A percentile compares a stretch with the other conserved stretches of the same genome.
These are phyloP conservation scores for Drosophila elegans DNA, from an alignment of 1,140 invertebrate genomes.

Conservation along the genomic window DNA sequence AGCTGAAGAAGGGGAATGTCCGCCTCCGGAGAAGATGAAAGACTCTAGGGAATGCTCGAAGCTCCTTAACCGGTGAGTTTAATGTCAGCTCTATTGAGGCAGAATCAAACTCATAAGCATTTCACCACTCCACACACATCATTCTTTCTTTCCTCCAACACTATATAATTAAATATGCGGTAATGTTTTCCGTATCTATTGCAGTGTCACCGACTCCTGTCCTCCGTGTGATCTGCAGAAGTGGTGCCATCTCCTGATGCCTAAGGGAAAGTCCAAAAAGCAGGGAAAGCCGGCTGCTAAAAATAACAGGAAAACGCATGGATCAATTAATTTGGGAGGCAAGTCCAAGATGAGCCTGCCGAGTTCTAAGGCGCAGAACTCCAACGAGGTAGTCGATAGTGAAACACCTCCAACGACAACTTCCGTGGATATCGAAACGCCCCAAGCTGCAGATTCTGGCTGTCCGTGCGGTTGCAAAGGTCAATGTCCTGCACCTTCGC, in stretches of 20 bases:
- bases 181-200: conserved; percentile 13
- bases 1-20: not conserved
- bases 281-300: not conserved
- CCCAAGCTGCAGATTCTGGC: not conserved
- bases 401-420: not conserved
- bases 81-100: conserved; percentile 23
- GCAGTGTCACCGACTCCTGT: conserved; percentile 39
- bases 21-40: no score
- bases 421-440: not conserved
- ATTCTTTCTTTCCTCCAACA: conserved; percentile 14
- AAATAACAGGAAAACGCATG: not conserved
- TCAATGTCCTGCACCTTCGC: not conserved
- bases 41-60: not conserved
- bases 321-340: not conserved
- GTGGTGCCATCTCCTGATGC: conserved; percentile 15
- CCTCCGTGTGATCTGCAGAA: conserved; percentile 17
- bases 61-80: conserved; percentile 60
- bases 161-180: not conserved
- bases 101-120: not conserved
- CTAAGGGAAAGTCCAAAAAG: conserved; percentile 16
- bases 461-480: not conserved
- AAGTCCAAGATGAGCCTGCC: not conserved
- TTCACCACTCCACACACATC: conserved; percentile 3
- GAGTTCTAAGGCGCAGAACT: not conserved
- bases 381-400: not conserved